Conservation (phyloP, 2,797 vertebrate species). For the Selene dorsalis region DNA sequence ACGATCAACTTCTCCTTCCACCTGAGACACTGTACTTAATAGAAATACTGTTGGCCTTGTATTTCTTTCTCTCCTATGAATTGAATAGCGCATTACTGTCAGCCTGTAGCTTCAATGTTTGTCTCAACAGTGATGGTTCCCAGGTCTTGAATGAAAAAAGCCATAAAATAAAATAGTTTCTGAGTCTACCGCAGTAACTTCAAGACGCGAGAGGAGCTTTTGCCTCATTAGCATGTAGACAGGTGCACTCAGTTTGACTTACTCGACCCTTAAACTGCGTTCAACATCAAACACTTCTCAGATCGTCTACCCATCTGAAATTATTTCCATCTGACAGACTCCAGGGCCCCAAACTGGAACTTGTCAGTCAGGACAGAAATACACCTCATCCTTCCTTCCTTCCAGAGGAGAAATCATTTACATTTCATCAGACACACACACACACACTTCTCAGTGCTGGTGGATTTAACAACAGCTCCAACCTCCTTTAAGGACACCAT, state of each 20-base stretch:
- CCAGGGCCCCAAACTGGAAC: slow-evolving; percentile 16
- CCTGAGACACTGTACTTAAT: neutral
- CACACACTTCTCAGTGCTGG: too few species aligned
- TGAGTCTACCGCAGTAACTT: slow-evolving; percentile 2
- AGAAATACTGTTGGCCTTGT: neutral
- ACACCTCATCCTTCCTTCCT: slow-evolving; percentile 21
- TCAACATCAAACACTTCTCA: slow-evolving; percentile 56
- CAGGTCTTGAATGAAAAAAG: too few species aligned
- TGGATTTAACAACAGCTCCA: too few species aligned
- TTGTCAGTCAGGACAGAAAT: slow-evolving; percentile 38
- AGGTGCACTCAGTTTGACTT: slow-evolving; percentile 37
- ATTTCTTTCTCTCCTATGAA: neutral
- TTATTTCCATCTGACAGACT: slow-evolving; percentile 40
- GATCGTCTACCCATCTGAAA: slow-evolving; percentile 46
- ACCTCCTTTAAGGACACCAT: too few species aligned
- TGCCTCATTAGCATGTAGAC: slow-evolving; percentile 66
- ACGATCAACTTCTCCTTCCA: neutral
- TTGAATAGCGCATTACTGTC: too few species aligned
- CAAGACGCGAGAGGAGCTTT: neutral
- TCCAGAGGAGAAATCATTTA: neutral
- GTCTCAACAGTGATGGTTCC: too few species aligned
- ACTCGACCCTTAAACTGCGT: slow-evolving; percentile 40
- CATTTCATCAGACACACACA: neutral
- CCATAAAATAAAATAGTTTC: neutral
- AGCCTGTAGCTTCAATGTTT: too few species aligned